Conservation (phyloP, 2,797 vertebrate genomes). For the Chromis chromis region DNA sequence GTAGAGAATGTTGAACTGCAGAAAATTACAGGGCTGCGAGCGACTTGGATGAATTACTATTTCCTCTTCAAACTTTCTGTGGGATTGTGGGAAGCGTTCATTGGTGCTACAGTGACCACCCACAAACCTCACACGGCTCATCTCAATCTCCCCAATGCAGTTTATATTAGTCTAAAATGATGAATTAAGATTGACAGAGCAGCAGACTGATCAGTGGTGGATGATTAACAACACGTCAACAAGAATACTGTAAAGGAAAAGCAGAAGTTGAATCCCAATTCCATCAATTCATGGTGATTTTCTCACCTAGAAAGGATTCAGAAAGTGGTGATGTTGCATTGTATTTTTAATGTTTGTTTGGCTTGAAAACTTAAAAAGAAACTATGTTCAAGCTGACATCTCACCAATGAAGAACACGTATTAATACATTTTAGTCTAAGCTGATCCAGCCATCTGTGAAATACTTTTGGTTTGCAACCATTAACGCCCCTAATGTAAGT, state of each 20-base stretch:
- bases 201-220: neutral
- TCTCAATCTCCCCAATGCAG: neutral
- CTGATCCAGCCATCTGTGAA: constrained; percentile 25
- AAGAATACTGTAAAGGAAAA: neutral
- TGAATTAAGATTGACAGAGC: neutral
- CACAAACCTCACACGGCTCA: neutral
- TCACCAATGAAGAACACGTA: neutral
- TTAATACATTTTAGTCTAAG: neutral
- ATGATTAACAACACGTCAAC: neutral
- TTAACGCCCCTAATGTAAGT: constrained; percentile 24
- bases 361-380: neutral
- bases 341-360: neutral
- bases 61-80: neutral
- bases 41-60: neutral
- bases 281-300: neutral
- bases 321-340: too few relatives aligned
- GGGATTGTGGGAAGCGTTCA: neutral
- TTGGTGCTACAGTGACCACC: neutral
- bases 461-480: constrained; percentile 40
- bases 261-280: neutral
- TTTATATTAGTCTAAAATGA: neutral
- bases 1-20: neutral
- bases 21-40: neutral
- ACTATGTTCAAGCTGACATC: neutral
- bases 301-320: neutral